Base-by-base conservation (phyloP, 2,888 invertebrate species). In the Anaspis maculata region DNA sequence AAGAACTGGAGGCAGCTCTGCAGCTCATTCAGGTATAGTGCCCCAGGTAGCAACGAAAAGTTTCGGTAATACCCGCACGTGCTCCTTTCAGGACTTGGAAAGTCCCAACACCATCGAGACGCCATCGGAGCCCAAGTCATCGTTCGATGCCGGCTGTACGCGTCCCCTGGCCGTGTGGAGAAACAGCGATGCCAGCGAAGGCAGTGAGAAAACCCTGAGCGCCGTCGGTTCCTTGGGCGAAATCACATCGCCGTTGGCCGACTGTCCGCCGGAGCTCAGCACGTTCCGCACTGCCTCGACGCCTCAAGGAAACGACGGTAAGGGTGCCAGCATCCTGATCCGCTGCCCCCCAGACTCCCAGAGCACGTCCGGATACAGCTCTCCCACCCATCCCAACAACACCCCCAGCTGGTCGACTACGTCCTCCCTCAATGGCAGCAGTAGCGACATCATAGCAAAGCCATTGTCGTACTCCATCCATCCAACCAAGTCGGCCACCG, bases 351-450 rank as follows among this genome's bases (percentile, higher is more conserved):
- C 58, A 44, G 62, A 66, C 45, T 67, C 68, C 43, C 66, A 67
- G 54, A 68, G 68, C 54, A 68, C 68, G 26, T 69, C 69, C 15
- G 69, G 69, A 32, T 69, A 69, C 52, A 68, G 68, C 47, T 69
- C 69, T 35, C 69, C 69, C 32, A 62, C 65, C 32, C 63, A 61
- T 35, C 49, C 52, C 15, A 49, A 48, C 38, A 48, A 44, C 33
- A 62, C 65, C 24, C 61, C 63, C 25, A 60, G 60, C 44, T 65
- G 65, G 64, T 65, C 64, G 23, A 62, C 64, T 27, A 58, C 64
- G 14, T 65, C 66, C 21, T 65, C 65, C 25, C 51, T 66, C 32
- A 64, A 59, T 48, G 62, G 62, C 41, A 63, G 64, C 44, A 52
- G 58, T 37, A 54, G 48, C 44, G 52, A 48, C 43, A 59, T 61